Evolutionary conservation across 1,140 invertebrate species (phyloP).

Genomic region (Papilio polyxenes): DNA sequence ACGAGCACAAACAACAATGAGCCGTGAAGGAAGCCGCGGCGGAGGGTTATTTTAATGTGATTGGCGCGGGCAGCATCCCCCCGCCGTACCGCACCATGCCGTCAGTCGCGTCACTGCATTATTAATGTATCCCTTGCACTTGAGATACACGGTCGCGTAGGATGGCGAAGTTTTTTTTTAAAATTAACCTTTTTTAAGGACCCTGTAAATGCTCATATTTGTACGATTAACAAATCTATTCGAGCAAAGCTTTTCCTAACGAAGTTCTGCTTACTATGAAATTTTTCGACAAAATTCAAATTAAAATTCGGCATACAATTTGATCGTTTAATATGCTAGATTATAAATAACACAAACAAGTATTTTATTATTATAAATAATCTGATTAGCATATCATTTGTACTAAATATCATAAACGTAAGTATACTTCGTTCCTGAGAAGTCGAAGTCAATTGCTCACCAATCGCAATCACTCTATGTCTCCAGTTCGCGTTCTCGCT

Average conservation of each 20-base stretch:
- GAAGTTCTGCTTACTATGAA: too few species aligned
- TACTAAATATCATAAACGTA: too few species aligned
- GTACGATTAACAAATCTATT: too few species aligned
- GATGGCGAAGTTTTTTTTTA: background rate
- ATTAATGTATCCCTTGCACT: conserved; percentile 67
- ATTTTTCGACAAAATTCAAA: too few species aligned
- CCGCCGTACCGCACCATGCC: conserved; percentile 39
- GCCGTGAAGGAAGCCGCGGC: conserved; percentile 46
- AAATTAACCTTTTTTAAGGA: background rate
- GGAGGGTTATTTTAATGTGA: conserved; percentile 75
- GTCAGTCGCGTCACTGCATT: conserved; percentile 68
- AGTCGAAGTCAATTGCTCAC: background rate
- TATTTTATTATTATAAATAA: too few species aligned
- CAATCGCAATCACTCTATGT: conserved; percentile 6
- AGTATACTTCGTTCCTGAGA: too few species aligned
- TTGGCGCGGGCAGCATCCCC: conserved; percentile 64
- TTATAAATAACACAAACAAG: too few species aligned
- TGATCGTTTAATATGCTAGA: too few species aligned
- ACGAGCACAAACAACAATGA: conserved; percentile 57
- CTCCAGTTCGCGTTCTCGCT: conserved; percentile 44
- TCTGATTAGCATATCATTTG: too few species aligned
- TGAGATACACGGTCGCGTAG: conserved; percentile 47
- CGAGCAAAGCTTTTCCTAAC: too few species aligned
- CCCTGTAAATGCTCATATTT: too few species aligned
- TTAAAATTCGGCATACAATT: too few species aligned